phyloP scores from a whole-genome alignment of 2,888 invertebrate species.

The Sinhomidia bicolor region DNA sequence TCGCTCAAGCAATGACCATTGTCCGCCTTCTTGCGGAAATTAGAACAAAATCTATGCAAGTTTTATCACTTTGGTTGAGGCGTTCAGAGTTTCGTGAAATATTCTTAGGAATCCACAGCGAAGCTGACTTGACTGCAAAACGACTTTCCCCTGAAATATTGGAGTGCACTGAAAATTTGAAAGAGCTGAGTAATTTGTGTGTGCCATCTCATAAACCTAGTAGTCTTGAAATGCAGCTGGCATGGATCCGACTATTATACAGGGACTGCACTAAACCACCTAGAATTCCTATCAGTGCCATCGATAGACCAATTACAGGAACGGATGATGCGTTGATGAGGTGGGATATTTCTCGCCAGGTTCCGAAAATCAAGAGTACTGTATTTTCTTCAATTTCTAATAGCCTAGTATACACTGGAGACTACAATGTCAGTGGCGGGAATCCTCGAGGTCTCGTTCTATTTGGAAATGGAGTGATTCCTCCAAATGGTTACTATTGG shows the following conservation, averaged over 20 bases:
- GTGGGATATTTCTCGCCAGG: constrained; percentile 81
- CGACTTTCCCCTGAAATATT: constrained; percentile 81
- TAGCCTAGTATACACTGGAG: constrained; percentile 82
- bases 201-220: constrained; percentile 81
- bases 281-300: constrained; percentile 80
- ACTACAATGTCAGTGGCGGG: constrained; percentile 81
- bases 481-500: constrained; percentile 74
- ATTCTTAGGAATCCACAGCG: constrained; percentile 75
- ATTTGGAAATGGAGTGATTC: constrained; percentile 81
- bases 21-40: constrained; percentile 82
- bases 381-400: constrained; percentile 81
- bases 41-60: constrained; percentile 80
- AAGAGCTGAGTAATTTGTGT: constrained; percentile 82
- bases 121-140: constrained; percentile 81
- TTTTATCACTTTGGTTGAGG: constrained; percentile 81
- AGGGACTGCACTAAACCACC: constrained; percentile 82
- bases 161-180: constrained; percentile 81
- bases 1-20: constrained; percentile 80
- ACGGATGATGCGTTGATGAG: not conserved
- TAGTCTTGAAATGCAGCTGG: constrained; percentile 81
- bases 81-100: constrained; percentile 55
- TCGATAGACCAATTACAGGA: constrained; percentile 74
- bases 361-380: constrained; percentile 81
- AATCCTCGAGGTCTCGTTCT: constrained; percentile 82
- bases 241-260: constrained; percentile 81